A percentile compares a stretch with the other conserved stretches of the same genome.
Conservation (phyloP, 2,888 invertebrate species). For the Chrysolina oricalcia region DNA sequence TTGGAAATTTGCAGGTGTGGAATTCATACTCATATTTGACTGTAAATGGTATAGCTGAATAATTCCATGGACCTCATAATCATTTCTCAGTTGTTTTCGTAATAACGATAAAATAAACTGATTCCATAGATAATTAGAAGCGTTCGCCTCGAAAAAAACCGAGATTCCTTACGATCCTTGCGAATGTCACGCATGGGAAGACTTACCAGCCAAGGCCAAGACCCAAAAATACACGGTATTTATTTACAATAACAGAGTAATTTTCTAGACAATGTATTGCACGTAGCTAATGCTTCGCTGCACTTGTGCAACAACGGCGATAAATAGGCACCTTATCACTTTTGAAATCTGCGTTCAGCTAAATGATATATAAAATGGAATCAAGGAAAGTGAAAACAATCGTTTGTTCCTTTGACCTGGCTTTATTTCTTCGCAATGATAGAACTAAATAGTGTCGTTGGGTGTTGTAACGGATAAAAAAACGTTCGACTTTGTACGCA, state of each 20-base stretch:
- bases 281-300: conserved; percentile 54
- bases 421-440: conserved; percentile 34
- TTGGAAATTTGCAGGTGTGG: no score
- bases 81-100: no score
- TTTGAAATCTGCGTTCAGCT: conserved; percentile 60
- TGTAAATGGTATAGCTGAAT: no score
- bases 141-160: not conserved
- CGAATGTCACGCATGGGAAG: conserved; percentile 41
- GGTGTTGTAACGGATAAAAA: conserved; percentile 21
- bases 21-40: no score
- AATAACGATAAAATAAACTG: no score
- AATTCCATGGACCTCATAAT: no score
- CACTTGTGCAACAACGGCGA: conserved; percentile 59
- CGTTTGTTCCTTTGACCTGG: conserved; percentile 63
- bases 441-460: conserved; percentile 16
- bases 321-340: conserved; percentile 61
- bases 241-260: conserved; percentile 56
- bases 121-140: no score
- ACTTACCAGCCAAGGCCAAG: conserved; percentile 43
- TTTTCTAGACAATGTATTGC: conserved; percentile 57
- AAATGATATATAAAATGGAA: conserved; percentile 67
- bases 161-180: not conserved
- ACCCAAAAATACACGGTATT: conserved; percentile 53
- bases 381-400: conserved; percentile 71
- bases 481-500: conserved; percentile 13